Evolutionary conservation across 2,888 invertebrate species (phyloP), one percentile per base, ranked within the genome.

Genomic region (Synergus japonicus): DNA sequence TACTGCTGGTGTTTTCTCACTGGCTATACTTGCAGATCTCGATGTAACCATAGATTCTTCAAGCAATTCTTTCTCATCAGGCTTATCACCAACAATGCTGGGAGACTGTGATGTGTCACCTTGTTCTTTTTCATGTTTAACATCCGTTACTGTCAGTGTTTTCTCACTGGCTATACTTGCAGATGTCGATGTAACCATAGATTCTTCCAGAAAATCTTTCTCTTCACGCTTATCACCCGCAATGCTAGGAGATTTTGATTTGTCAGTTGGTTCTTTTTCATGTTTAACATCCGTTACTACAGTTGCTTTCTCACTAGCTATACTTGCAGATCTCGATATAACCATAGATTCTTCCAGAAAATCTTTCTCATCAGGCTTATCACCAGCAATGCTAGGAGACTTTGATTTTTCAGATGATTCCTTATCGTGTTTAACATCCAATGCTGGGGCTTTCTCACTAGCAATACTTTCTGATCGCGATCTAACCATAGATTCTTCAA

Each of bases 381-480:
- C 82, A 60, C 65, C 78, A 12, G 46, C 4, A 18, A 66, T 67
- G 22, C 18, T 63, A 3, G 77, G 60, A 41, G 79, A 69, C 66
- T 67, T 79, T 44, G 12, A 22, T 79, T 76, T 15, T 15, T 66
- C 77, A 46, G 37, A 22, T n/a, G 3, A 4, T 22, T 60, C 18
- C 1, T 18, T 60, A 3, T 60, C 60, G 0, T 10, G 22, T 3
- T 10, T 10, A 7, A 2, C 9, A 10, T 58, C 18, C 2, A 18
- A 0, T 58, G 18, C 2, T n/a, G n/a, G n/a, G 0, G 10, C 0
- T 41, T 77, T 80, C 29, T 80, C 78, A n/a, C 79, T 76, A 1
- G 78, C 49, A 64, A 80, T 37, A 60, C 83, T 85, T 4, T 84
- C 76, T 9, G 83, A 82, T 79, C 81, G 78, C 0, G 86, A 86